These are phyloP conservation scores for Microcebus jonahi DNA, from an alignment of 2,113 vertebrate genomes.

Conservation along the genomic window DNA sequence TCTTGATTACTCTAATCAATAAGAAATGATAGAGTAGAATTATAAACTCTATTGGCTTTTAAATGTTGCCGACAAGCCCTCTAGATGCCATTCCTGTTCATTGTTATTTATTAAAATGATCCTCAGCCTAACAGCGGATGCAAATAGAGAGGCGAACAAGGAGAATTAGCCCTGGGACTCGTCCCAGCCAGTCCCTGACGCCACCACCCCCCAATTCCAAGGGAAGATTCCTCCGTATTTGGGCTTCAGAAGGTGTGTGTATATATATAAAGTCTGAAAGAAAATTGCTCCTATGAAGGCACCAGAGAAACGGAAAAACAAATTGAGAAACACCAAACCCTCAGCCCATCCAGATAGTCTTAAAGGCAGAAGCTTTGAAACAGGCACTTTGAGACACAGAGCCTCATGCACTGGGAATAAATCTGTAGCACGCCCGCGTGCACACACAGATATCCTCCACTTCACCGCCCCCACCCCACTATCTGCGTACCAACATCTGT, in stretches of 20 bases:
- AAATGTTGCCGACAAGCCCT: conserved; percentile 88
- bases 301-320: background rate
- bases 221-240: conserved; percentile 45
- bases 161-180: conserved; percentile 48
- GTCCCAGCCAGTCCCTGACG: background rate
- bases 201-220: background rate
- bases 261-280: conserved; percentile 6
- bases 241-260: background rate
- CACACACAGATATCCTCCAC: background rate
- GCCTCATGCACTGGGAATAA: background rate
- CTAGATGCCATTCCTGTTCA: conserved; percentile 86
- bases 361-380: background rate
- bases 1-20: conserved; percentile 95
- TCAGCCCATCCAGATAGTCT: background rate
- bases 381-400: background rate
- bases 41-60: conserved; percentile 92
- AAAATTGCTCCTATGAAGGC: conserved; percentile 55
- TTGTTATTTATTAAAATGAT: conserved; percentile 90
- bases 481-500: background rate
- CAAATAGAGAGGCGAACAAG: conserved; percentile 80
- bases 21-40: conserved; percentile 92
- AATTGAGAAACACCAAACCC: conserved; percentile 9
- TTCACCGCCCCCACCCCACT: background rate
- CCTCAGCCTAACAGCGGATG: conserved; percentile 82
- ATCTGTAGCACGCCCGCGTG: background rate